Evolutionary conservation across 2,797 vertebrate genomes (phyloP).

Genomic region (Babyrousa celebensis): DNA sequence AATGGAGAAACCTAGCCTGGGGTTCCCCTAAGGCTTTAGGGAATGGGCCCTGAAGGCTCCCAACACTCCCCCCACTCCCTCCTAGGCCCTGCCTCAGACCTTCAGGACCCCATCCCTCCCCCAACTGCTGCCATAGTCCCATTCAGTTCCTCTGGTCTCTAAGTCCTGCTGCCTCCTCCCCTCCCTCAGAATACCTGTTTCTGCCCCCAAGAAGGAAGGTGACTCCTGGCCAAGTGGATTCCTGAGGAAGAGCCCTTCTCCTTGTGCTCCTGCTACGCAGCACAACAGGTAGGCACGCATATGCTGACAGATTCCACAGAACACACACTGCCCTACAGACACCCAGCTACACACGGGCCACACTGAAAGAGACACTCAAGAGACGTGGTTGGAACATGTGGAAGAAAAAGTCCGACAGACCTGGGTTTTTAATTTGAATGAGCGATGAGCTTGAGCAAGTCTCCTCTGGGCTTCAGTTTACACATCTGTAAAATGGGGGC

Average conservation of each 20-base stretch:
- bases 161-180: background rate
- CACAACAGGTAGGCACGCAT: background rate
- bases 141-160: background rate
- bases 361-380: background rate
- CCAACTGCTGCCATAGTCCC: background rate
- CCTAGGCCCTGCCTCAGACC: background rate
- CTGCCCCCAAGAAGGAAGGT: background rate
- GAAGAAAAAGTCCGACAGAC: background rate
- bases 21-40: background rate
- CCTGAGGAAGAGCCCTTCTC: background rate
- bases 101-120: background rate
- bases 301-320: background rate
- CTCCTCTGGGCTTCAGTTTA: conserved; percentile 1
- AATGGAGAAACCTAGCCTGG: background rate
- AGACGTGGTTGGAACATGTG: background rate
- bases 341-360: background rate
- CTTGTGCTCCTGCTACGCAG: fast-evolving
- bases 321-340: too few relatives aligned
- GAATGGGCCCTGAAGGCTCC: background rate
- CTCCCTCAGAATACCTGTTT: background rate
- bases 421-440: conserved; percentile 25
- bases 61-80: too few relatives aligned
- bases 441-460: conserved; percentile 8
- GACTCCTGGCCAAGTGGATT: background rate
- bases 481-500: conserved; percentile 30